phyloP scores from a whole-genome alignment of 2,113 vertebrate species.

The Oncorhynchus mykiss region DNA sequence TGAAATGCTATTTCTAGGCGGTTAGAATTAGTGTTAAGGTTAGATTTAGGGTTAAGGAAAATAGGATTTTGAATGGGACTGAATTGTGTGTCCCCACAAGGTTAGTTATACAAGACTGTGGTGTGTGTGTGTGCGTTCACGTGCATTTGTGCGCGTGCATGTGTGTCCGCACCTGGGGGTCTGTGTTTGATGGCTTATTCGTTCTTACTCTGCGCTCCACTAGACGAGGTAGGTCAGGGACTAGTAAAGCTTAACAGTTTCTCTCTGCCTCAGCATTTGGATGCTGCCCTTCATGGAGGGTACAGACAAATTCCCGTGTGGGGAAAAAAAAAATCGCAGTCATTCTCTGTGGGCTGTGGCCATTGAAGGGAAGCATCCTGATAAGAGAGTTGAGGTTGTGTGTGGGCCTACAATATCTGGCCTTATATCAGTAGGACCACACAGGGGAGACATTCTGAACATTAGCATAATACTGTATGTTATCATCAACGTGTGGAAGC shows the following conservation, averaged over 20 bases:
- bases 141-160: neutral
- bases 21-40: too few relatives aligned
- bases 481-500: neutral
- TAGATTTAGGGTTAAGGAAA: neutral
- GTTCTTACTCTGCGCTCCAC: neutral
- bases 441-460: neutral
- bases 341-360: neutral
- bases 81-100: neutral
- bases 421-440: neutral
- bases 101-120: neutral
- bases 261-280: constrained; percentile 4
- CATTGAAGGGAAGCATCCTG: neutral
- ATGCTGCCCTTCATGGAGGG: constrained; percentile 4
- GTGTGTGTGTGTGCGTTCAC: neutral
- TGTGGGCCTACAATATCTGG: neutral
- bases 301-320: neutral
- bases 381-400: neutral
- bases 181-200: neutral
- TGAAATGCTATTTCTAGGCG: too few relatives aligned
- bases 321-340: neutral
- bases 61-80: neutral
- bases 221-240: neutral
- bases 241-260: neutral
- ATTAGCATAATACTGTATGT: neutral
- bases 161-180: neutral